These are phyloP conservation scores for Caenorhabditis inopinata DNA, from an alignment of 1,140 invertebrate species.

Conservation along the genomic window DNA sequence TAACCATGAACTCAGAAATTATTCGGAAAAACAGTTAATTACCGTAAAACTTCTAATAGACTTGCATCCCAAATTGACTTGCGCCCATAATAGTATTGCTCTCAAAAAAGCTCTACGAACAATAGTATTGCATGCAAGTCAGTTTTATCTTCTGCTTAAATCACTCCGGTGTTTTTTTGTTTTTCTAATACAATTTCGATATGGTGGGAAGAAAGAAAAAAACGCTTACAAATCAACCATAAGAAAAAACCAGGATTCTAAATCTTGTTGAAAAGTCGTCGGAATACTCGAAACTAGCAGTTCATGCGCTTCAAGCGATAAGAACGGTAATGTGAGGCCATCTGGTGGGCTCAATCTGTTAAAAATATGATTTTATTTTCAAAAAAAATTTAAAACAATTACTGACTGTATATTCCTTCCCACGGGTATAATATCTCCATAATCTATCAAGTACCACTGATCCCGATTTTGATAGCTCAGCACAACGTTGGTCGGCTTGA, in stretches of 20 bases:
- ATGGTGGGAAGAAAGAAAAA: too few relatives aligned
- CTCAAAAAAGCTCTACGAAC: too few relatives aligned
- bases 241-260: slow-evolving; percentile 4
- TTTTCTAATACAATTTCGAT: too few relatives aligned
- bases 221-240: background rate
- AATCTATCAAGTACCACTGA: slow-evolving; percentile 14
- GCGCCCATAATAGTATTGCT: too few relatives aligned
- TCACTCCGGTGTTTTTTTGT: too few relatives aligned
- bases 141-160: too few relatives aligned
- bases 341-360: background rate
- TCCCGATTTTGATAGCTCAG: slow-evolving; percentile 24
- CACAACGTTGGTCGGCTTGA: background rate
- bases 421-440: background rate
- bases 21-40: too few relatives aligned
- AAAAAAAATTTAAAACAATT: background rate
- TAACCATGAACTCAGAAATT: too few relatives aligned
- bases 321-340: background rate
- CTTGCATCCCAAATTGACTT: too few relatives aligned
- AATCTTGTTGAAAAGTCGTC: background rate
- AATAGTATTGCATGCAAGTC: too few relatives aligned
- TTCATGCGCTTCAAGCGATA: slow-evolving; percentile 3
- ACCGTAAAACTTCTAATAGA: too few relatives aligned
- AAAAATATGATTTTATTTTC: too few relatives aligned
- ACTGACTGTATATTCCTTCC: background rate
- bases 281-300: background rate